These are phyloP conservation scores for Panopea generosa DNA, from an alignment of 2,888 invertebrate genomes.

Conservation along the genomic window DNA sequence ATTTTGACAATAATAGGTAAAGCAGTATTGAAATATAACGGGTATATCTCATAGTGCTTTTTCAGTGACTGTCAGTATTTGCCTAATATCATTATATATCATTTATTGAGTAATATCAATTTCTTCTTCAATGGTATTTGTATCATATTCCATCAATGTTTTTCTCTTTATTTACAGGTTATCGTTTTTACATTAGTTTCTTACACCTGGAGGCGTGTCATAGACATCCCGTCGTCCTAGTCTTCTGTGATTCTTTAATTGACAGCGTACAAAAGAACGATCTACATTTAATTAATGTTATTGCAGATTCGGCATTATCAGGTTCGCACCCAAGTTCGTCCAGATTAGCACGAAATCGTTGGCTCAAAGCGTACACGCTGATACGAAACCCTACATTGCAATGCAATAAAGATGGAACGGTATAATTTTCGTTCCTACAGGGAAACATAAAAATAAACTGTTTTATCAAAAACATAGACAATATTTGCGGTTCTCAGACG, in stretches of 20 bases:
- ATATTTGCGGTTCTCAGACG: too few species aligned
- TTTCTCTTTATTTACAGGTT: slow-evolving; percentile 53
- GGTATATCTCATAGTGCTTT: too few species aligned
- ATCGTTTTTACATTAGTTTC: slow-evolving; percentile 61
- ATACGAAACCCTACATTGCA: slow-evolving; percentile 32
- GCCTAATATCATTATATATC: too few species aligned
- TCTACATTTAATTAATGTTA: neutral
- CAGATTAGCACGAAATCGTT: slow-evolving; percentile 27
- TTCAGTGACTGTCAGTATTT: too few species aligned
- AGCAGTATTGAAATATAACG: too few species aligned
- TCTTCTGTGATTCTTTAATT: slow-evolving; percentile 61
- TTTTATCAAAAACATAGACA: too few species aligned
- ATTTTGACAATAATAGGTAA: too few species aligned
- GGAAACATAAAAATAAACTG: neutral
- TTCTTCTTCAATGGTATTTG: too few species aligned
- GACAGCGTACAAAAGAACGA: slow-evolving; percentile 18
- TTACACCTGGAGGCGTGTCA: slow-evolving; percentile 64
- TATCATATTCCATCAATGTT: too few species aligned
- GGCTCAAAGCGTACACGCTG: slow-evolving; percentile 57
- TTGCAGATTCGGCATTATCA: neutral
- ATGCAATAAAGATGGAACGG: neutral
- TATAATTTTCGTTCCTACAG: neutral
- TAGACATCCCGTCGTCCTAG: slow-evolving; percentile 64
- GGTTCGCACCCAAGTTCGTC: neutral
- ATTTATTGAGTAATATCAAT: too few species aligned